These are phyloP conservation scores for Leptura quadrifasciata DNA, from an alignment of 2,888 invertebrate species.

Conservation along the genomic window DNA sequence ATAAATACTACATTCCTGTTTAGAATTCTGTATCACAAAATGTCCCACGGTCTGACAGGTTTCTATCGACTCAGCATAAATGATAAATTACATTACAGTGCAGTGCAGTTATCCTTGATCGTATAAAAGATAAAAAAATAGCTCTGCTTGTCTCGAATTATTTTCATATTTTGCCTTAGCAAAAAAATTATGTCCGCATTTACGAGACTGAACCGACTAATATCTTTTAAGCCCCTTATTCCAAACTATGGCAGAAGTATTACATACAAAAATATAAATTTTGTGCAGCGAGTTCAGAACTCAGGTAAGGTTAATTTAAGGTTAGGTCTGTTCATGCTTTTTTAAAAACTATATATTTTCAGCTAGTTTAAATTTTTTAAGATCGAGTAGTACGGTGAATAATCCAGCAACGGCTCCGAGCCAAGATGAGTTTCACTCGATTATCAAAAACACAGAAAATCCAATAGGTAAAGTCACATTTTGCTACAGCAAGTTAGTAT, in stretches of 20 bases:
- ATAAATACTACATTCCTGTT: too few species aligned
- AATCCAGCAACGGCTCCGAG: constrained; percentile 67
- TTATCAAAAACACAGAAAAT: constrained; percentile 79
- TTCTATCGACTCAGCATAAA: not conserved
- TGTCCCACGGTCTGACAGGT: not conserved
- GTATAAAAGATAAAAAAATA: not conserved
- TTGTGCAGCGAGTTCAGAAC: constrained; percentile 13
- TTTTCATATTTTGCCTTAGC: not conserved
- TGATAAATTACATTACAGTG: not conserved
- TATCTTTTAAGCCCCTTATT: constrained; percentile 46
- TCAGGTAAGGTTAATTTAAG: constrained; percentile 45
- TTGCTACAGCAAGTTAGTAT: not conserved
- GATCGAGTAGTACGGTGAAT: constrained; percentile 60
- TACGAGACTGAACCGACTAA: constrained; percentile 55
- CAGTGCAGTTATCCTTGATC: not conserved
- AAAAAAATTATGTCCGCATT: constrained; percentile 54
- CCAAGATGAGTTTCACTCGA: constrained; percentile 76
- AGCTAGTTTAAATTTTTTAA: constrained; percentile 39
- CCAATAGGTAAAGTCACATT: constrained; percentile 73
- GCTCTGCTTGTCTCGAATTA: not conserved
- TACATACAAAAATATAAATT: constrained; percentile 33
- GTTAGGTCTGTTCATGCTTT: constrained; percentile 42
- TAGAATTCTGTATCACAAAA: too few species aligned
- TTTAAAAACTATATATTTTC: constrained; percentile 29
- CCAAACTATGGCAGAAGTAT: constrained; percentile 39